Evolutionary conservation across 2,113 vertebrate genomes (phyloP).

Genomic region (Forbesichthys papilliferus): DNA sequence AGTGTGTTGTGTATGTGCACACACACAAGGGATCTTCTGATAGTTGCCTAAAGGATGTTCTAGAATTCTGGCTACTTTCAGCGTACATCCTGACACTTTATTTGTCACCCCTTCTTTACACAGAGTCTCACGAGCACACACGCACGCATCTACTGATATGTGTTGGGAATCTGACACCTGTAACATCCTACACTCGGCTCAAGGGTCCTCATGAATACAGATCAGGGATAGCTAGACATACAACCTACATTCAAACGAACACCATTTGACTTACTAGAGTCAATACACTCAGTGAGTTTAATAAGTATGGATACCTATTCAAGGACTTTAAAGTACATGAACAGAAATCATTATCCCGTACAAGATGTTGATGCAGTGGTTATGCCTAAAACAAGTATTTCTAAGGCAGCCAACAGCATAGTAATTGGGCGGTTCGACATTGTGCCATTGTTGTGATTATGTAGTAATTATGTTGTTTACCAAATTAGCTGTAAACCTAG

Average conservation of each 20-base stretch:
- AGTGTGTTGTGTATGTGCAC: slow-evolving; percentile 1
- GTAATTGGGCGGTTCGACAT: slow-evolving; percentile 37
- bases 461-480: slow-evolving; percentile 55
- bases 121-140: slow-evolving; percentile 28
- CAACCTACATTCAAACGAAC: not conserved
- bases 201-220: slow-evolving; percentile 40
- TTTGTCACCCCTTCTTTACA: slow-evolving; percentile 31
- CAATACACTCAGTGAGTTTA: slow-evolving; percentile 8
- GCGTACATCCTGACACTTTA: slow-evolving; percentile 38
- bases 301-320: not conserved
- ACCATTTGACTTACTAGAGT: slow-evolving; percentile 7
- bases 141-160: slow-evolving; percentile 27
- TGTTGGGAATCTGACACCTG: slow-evolving; percentile 59
- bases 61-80: slow-evolving; percentile 34
- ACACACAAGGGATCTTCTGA: slow-evolving; percentile 21
- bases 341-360: slow-evolving; percentile 11
- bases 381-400: not conserved
- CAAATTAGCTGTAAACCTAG: slow-evolving; percentile 34
- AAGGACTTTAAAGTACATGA: not conserved
- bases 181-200: slow-evolving; percentile 29
- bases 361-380: too few species aligned
- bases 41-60: slow-evolving; percentile 39
- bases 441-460: slow-evolving; percentile 56
- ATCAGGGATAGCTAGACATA: slow-evolving; percentile 1
- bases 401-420: slow-evolving; percentile 40